These are phyloP conservation scores for Eriocheir sinensis DNA, from an alignment of 1,140 invertebrate species.

Conservation along the genomic window DNA sequence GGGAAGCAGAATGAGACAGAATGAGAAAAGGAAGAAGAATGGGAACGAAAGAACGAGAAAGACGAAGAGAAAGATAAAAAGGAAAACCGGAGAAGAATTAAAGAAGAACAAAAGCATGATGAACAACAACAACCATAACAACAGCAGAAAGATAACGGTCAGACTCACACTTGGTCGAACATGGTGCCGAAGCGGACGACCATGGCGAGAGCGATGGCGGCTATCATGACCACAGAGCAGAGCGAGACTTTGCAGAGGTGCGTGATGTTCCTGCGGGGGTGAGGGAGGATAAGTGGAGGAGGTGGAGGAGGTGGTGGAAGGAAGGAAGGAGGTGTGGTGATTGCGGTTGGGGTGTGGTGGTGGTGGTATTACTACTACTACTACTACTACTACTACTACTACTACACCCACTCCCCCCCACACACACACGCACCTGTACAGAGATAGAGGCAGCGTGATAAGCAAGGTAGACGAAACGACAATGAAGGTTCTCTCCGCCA, in stretches of 20 bases:
- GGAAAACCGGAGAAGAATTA: neutral
- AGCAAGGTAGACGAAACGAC: slow-evolving; percentile 89
- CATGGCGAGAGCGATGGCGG: slow-evolving; percentile 89
- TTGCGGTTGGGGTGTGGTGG: no score
- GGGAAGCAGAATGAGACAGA: neutral
- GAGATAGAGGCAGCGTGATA: slow-evolving; percentile 90
- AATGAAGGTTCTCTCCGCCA: slow-evolving; percentile 89
- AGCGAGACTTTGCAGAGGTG: slow-evolving; percentile 91
- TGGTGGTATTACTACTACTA: no score
- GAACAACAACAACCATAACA: no score
- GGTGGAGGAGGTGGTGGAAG: no score
- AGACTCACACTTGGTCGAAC: slow-evolving; percentile 80
- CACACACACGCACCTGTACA: slow-evolving; percentile 85
- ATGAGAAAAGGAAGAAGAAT: neutral
- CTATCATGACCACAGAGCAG: slow-evolving; percentile 89
- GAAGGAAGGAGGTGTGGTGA: no score
- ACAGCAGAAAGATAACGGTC: neutral
- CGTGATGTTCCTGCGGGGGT: slow-evolving; percentile 85
- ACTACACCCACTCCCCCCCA: neutral
- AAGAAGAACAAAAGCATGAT: neutral
- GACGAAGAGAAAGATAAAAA: neutral
- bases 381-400: no score
- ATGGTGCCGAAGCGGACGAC: slow-evolving; percentile 85
- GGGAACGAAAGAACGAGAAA: neutral
- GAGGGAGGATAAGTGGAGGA: no score